Base-by-base conservation (phyloP, 2,113 vertebrate species). In the Rhabdomys dilectus region DNA sequence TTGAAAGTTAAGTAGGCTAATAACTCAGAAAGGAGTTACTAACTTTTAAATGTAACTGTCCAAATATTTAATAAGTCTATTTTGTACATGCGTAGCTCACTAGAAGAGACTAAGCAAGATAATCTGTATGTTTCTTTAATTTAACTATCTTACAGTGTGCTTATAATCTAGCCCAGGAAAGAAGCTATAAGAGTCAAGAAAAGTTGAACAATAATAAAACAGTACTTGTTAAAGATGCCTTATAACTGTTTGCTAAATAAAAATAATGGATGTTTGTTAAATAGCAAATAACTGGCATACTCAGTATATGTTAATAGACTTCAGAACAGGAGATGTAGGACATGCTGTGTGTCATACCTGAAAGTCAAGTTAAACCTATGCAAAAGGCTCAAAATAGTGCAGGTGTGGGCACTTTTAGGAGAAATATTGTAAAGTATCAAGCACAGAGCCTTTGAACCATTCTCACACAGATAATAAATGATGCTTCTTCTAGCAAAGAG, bases 1-100 rank as follows among this genome's bases (percentile, higher is more conserved):
- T 96, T 58, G 93, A 78, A 95, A 93, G 56, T 60, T 51, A 92
- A 95, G 21, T 77, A 72, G 72, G 24, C 1, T 96, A 72, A 51
- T 60, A 53, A 36, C 15, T 86, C 93, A 56, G 45, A 31, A 84
- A 88, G 39, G 9, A 9, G 5, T 64, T 73, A 39, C 4, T 91
- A 29, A 93, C 12, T 94, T 96, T 96, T 87, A 93, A 95, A 73
- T 36, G 53, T 60, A 73, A 62, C 60, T 7, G 75, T 24, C 22
- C n/a, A 81, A 89, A 76, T 91, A 92, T 72, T 87, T 93, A 76
- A 77, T 73, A 91, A 91, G 13, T 60, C 13, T 77, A 53, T 17
- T 7, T 80, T 53, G 7, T 4, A 24, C 9, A 68, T 68, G 19
- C 24, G 89, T 22, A 53, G 48, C 26, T 93, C 17, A 66, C 4